Percentiles rank a stretch among this genome's conserved stretches.
phyloP scores from a whole-genome alignment of 2,797 vertebrate genomes.

The Sylvia borin region DNA sequence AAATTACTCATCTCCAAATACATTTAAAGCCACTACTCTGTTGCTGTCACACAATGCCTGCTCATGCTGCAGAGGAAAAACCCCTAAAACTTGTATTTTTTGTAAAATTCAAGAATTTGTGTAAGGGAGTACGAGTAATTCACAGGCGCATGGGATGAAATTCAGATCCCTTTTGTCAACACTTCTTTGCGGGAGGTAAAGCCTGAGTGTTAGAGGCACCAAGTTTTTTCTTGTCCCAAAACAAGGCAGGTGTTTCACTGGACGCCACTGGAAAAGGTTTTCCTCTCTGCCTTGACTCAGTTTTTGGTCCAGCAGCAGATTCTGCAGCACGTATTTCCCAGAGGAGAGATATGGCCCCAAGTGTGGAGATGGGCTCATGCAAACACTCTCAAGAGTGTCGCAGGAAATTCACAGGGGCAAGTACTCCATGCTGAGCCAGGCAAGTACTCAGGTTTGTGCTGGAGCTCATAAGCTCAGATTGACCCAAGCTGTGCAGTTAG shows the following conservation, averaged over 20 bases:
- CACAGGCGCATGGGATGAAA: accelerated
- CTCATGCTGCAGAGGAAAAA: not conserved
- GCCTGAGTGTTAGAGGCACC: not conserved
- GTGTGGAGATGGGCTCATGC: not conserved
- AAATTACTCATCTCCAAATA: not conserved
- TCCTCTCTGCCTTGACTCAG: not conserved
- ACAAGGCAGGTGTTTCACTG: not conserved
- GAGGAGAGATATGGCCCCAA: not conserved
- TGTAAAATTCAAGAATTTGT: not conserved
- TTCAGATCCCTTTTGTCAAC: not conserved
- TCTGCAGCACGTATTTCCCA: not conserved
- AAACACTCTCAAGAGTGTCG: not conserved
- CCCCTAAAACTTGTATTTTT: accelerated
- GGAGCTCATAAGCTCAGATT: not conserved
- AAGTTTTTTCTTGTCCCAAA: not conserved
- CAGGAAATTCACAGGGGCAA: not conserved
- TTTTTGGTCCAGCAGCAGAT: not conserved
- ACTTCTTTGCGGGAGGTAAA: not conserved
- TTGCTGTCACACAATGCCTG: not conserved
- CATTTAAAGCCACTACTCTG: not conserved
- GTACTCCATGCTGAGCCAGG: accelerated
- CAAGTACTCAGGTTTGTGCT: not conserved
- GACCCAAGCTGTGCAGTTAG: not conserved
- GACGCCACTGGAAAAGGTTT: not conserved
- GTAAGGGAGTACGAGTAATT: not conserved